phyloP scores from a whole-genome alignment of 2,888 invertebrate species.

The Rapana venosa region DNA sequence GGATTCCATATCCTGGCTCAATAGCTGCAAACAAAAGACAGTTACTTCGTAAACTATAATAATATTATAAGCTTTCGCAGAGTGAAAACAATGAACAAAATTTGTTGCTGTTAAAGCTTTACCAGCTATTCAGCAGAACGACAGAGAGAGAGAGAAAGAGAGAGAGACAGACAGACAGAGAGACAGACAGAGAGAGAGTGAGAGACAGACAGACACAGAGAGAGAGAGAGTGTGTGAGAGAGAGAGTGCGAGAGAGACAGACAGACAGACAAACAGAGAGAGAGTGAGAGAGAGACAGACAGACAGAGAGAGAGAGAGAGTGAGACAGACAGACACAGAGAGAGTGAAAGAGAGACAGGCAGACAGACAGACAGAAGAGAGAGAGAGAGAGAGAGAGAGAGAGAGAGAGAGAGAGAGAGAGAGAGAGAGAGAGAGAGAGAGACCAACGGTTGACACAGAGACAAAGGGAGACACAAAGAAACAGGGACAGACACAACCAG shows the following conservation, averaged over 20 bases:
- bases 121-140: too few relatives aligned
- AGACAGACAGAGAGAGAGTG: not conserved
- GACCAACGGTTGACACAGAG: not conserved
- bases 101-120: too few relatives aligned
- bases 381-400: not conserved
- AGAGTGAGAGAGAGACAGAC: not conserved
- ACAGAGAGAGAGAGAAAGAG: not conserved
- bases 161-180: not conserved
- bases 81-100: too few relatives aligned
- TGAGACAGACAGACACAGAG: not conserved
- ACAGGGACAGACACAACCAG: not conserved
- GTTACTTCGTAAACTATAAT: too few relatives aligned
- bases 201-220: not conserved
- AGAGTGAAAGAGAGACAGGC: not conserved
- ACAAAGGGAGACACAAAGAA: not conserved
- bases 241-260: not conserved
- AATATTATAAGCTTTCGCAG: too few relatives aligned
- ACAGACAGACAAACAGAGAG: not conserved
- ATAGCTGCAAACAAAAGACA: too few relatives aligned
- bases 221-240: not conserved
- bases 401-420: not conserved
- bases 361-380: not conserved
- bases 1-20: not conserved
- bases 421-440: not conserved
- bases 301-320: not conserved